phyloP scores from a whole-genome alignment of 2,888 invertebrate genomes.

The Tenodera sinensis region DNA sequence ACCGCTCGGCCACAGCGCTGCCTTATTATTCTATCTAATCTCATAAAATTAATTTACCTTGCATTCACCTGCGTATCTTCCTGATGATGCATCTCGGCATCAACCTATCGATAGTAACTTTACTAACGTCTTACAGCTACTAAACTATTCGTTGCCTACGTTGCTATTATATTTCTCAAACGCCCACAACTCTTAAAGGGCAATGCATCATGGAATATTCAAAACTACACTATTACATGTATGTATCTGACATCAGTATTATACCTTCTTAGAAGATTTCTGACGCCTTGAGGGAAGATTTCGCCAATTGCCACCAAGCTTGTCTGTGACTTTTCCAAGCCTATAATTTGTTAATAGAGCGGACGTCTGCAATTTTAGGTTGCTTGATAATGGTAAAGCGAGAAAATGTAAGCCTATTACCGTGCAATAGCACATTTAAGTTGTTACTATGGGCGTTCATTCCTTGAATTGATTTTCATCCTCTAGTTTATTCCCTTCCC shows the following conservation, averaged over 20 bases:
- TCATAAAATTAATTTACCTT: no score
- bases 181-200: neutral
- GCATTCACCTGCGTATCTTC: no score
- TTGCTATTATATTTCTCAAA: neutral
- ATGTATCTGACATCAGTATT: neutral
- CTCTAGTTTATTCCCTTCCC: no score
- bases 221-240: neutral
- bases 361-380: neutral
- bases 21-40: no score
- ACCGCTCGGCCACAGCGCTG: no score
- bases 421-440: neutral
- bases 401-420: neutral
- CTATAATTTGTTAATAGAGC: neutral
- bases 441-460: neutral
- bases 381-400: neutral
- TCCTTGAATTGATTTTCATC: no score
- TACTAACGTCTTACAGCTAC: neutral
- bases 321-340: neutral
- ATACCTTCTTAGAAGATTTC: neutral
- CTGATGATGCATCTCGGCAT: neutral
- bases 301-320: neutral
- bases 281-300: neutral
- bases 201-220: neutral
- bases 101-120: neutral
- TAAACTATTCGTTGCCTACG: neutral